Base-by-base conservation (phyloP, 2,888 invertebrate species). In the Cloeon dipterum region DNA sequence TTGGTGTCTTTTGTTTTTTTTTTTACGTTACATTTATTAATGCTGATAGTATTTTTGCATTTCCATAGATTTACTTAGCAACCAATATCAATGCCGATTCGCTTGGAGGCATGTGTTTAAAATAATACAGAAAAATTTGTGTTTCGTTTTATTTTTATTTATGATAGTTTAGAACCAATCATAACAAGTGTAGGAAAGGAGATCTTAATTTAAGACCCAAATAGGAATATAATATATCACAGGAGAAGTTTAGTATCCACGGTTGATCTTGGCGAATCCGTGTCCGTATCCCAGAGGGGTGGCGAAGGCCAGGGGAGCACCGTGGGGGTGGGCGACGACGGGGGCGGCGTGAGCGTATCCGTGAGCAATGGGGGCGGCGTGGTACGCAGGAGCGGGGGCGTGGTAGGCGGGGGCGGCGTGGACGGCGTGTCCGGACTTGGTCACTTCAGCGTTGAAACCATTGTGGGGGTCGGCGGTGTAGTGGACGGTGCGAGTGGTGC, bases 391-490 rank as follows among this genome's bases (percentile, higher is more conserved):
- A 16, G 7, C 7, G 29, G 5, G 10, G 7, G n/a, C 29, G 29
- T 26, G 66, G 66, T 44, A 67, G 66, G 37, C 59, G 36, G 4
- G 26, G 11, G 36, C 25, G 35, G 32, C 32, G 23, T 35, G 26
- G 3, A 13, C 59, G 0, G 65, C 64, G 41, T 67, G 67, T 2
- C 67, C 67, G 42, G 57, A 53, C 47, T 62, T 61, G 53, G 63
- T 65, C 1, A 68, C 67, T n/a, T 68, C 60, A 1, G 68, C 68
- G 49, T 68, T 68, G 54, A 68, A 68, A 39, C 68, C 67, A 49
- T 72, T 5, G 71, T 36, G 36, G 21, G 23, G 17, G 8, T 36
- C 36, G 26, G 36, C 36, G 17, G 23, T 36, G 36, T 35, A 35
- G 7, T 35, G 20, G n/a, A 35, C 35, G 21, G 35, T 35, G 21